phyloP scores from a whole-genome alignment of 2,888 invertebrate genomes.

The Tanypteryx hageni region DNA sequence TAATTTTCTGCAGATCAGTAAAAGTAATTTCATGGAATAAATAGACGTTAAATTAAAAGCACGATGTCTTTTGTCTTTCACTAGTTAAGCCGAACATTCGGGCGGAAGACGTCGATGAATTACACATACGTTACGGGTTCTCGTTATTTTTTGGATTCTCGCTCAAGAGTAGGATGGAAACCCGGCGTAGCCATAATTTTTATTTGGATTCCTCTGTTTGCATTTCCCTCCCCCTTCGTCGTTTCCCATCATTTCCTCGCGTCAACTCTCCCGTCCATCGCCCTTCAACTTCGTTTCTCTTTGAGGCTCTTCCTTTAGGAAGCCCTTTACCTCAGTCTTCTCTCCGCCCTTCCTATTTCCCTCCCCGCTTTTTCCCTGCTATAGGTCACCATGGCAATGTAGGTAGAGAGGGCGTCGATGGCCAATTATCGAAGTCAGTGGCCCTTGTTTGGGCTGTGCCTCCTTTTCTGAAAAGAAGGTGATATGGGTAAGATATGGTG shows the following conservation, averaged over 20 bases:
- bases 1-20: no score
- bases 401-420: not conserved
- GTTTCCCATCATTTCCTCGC: not conserved
- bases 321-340: not conserved
- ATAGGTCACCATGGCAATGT: no score
- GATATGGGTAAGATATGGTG: not conserved
- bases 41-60: no score
- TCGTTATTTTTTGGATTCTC: not conserved
- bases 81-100: no score
- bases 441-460: not conserved
- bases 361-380: not conserved
- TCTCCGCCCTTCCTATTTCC: not conserved
- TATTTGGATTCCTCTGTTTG: constrained; percentile 6
- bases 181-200: not conserved
- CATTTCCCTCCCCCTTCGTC: not conserved
- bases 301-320: not conserved
- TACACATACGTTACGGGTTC: not conserved
- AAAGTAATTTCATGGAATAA: no score
- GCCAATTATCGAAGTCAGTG: constrained; percentile 5
- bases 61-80: no score
- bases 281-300: not conserved
- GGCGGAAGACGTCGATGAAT: no score
- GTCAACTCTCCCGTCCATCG: not conserved
- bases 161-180: not conserved
- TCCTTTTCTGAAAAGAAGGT: not conserved